Base-by-base conservation (phyloP, 2,113 vertebrate genomes). In the Perca fluviatilis region DNA sequence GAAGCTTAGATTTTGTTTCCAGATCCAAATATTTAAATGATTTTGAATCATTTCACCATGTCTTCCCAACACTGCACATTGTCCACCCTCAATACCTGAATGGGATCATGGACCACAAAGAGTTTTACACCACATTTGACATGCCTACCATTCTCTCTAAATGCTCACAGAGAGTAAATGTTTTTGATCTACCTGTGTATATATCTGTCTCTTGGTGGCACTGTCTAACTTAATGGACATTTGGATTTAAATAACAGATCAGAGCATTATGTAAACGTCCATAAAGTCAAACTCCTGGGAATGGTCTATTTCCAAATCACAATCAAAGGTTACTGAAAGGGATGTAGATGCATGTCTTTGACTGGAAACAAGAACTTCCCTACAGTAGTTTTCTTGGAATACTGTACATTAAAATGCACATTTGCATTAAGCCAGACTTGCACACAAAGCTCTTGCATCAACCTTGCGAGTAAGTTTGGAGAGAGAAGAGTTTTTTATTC, bases 401-500 rank as follows among this genome's bases (percentile, higher is more conserved):
- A 51, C 60, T 57, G n/a, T 65, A 56, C 9, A 25, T 65, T 43
- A 50, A 82, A 73, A 70, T 36, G 49, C 18, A 58, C 25, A 40
- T 69, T 75, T 47, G 66, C 74, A 75, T 69, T 12, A 58, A 70
- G 23, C 19, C 58, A 53, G 75, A 65, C 63, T n/a, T 36, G 9
- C 36, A 62, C 53, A 57, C 16, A 64, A 30, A 79, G 4, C 25
- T 68, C 69, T 51, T 70, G 33, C 25, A 51, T 61, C 49, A 56
- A 67, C 60, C 40, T 46, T 8, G 23, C 4, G 12, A 54, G 30
- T n/a, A 81, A 53, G 68, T 63, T 4, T 65, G 40, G 36, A 63
- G 49, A 77, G 58, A 63, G 18, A 64, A 33, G 43, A 70, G 40
- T 84, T 80, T 68, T 78, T 65, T 76, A 36, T 84, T 72, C 72